Evolutionary conservation across 2,888 invertebrate species (phyloP).

Genomic region (Cyclophora punctaria): DNA sequence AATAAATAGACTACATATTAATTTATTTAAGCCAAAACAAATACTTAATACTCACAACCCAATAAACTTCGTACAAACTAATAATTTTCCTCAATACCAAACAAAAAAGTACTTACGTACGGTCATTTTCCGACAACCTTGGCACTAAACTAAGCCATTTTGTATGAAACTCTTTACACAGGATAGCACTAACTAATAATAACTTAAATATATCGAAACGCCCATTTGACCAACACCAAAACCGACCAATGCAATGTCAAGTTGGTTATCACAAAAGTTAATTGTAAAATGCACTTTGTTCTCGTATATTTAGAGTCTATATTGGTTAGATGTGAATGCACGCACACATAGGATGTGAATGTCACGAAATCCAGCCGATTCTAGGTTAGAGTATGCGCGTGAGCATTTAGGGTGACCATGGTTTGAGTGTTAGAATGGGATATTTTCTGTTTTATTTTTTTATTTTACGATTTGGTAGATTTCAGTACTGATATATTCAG

Average conservation of each 20-base stretch:
- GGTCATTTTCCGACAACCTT: no score
- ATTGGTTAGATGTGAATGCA: slow-evolving; percentile 36
- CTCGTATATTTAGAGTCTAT: slow-evolving; percentile 16
- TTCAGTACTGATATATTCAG: neutral
- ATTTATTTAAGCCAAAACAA: no score
- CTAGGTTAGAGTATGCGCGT: slow-evolving; percentile 68
- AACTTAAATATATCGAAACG: slow-evolving; percentile 36
- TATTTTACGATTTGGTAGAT: neutral
- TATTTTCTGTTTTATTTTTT: slow-evolving; percentile 2
- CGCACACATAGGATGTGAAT: slow-evolving; percentile 47
- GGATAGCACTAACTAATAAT: no score
- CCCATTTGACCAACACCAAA: slow-evolving; percentile 67
- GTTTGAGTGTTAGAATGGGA: slow-evolving; percentile 7
- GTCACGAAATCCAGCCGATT: slow-evolving; percentile 72
- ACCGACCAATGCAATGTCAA: slow-evolving; percentile 66
- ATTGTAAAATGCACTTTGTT: slow-evolving; percentile 26
- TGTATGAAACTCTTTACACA: no score
- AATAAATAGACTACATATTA: no score
- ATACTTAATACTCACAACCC: no score
- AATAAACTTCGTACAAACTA: no score
- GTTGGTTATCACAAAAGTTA: slow-evolving; percentile 23
- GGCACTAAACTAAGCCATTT: no score
- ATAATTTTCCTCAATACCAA: no score
- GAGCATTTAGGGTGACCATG: slow-evolving; percentile 47
- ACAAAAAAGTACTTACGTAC: no score